phyloP scores from a whole-genome alignment of 2,797 vertebrate species.

The Gallirallus australis region DNA sequence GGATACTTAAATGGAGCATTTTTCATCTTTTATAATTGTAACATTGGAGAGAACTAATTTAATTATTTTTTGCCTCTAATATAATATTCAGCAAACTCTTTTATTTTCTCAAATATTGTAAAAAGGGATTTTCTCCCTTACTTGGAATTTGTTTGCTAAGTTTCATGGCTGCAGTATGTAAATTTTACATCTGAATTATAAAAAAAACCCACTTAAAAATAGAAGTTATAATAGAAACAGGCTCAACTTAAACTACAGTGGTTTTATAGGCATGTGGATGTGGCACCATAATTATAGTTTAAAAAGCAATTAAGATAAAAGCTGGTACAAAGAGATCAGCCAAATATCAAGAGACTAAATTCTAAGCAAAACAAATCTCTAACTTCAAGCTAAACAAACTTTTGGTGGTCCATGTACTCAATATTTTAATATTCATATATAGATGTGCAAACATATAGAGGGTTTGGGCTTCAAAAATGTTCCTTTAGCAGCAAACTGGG shows the following conservation, averaged over 20 bases:
- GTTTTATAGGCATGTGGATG: neutral
- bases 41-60: neutral
- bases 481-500: neutral
- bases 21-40: neutral
- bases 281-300: constrained; percentile 57
- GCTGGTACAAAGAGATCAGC: constrained; percentile 57
- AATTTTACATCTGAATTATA: constrained; percentile 18
- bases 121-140: constrained; percentile 10
- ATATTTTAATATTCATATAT: constrained; percentile 39
- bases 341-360: constrained; percentile 69
- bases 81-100: neutral
- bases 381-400: constrained; percentile 66
- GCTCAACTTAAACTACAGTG: constrained; percentile 16
- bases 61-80: neutral
- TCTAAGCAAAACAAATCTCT: constrained; percentile 63
- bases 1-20: neutral
- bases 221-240: neutral
- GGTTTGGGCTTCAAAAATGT: neutral
- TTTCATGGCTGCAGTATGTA: neutral
- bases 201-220: neutral
- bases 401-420: constrained; percentile 39
- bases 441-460: neutral
- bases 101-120: constrained; percentile 10
- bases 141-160: constrained; percentile 23
- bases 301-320: constrained; percentile 68